Evolutionary conservation across 2,888 invertebrate genomes (phyloP), one percentile per base, ranked within the genome.

Genomic region (Ephialtes manifestator): DNA sequence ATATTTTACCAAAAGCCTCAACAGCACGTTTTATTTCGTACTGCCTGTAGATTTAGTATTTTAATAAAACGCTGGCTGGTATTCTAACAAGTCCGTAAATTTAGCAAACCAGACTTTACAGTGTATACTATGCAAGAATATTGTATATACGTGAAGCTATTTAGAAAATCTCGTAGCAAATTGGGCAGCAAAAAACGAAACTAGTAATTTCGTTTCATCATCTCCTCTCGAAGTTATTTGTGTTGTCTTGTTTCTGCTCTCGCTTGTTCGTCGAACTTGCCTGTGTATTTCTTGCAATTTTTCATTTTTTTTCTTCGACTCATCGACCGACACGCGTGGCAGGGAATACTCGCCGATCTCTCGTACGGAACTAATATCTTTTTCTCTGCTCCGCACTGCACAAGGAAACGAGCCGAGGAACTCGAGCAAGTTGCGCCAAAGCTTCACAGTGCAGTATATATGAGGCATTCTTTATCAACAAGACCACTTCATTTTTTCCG

Each of bases 341-440:
- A 55, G 24, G 51, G 13, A 78, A 60, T 46, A 70, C 43, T 18
- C 39, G 46, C 35, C 35, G 46, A 77, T 63, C 63, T 67, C 53
- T 77, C 65, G 35, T 15, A 63, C 71, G 76, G 65, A 77, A 82
- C 77, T 65, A 77, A 77, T 46, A 65, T 82, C n/a, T 71, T 77
- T 63, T 77, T 76, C 43, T 46, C 24, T 18, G 24, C 15, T 71
- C 35, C 63, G 70, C 53, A 39, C 39, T 18, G 48, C n/a, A 18
- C 18, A 58, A 46, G 63, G 20, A 46, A 75, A 43, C 48, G 46
- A 11, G 28, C n/a, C 48, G 48, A 60, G 46, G 58, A 60, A 48
- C 63, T 18, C 60, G 60, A 60, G 31, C 60, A 60, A 13, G 18
- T 53, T 71, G 39, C 39, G 63, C n/a, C n/a, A 35, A 8, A 63